Evolutionary conservation across 1,140 invertebrate genomes (phyloP).

Genomic region (Coenobita brevimanus): DNA sequence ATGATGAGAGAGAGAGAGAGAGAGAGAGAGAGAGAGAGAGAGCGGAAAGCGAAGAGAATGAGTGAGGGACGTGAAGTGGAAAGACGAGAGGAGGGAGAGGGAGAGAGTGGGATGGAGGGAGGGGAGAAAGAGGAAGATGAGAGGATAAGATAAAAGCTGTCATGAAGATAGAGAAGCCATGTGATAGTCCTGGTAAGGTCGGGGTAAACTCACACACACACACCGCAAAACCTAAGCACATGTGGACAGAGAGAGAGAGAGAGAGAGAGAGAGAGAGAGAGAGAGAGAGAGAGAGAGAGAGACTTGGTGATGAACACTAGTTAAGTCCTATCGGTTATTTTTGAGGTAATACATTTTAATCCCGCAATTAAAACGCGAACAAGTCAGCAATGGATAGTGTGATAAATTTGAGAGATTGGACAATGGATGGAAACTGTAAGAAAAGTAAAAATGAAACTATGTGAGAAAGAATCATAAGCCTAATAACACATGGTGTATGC

Average conservation of each 20-base stretch:
- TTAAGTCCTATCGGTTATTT: background rate
- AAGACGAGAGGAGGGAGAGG: background rate
- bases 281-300: background rate
- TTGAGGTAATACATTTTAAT: background rate
- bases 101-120: background rate
- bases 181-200: conserved; percentile 5
- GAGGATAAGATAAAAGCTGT: background rate
- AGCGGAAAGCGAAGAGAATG: background rate
- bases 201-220: background rate
- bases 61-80: background rate
- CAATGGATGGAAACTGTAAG: background rate
- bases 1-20: conserved; percentile 25
- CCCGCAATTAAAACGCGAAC: too few species aligned
- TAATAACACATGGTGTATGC: too few species aligned
- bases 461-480: too few species aligned
- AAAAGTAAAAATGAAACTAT: too few species aligned
- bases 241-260: conserved; percentile 5
- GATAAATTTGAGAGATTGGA: background rate
- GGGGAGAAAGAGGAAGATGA: conserved; percentile 10
- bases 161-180: conserved; percentile 3
- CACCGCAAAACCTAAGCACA: background rate
- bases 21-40: conserved; percentile 16
- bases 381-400: background rate
- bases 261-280: conserved; percentile 2
- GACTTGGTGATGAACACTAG: background rate